Conservation (phyloP, 2,113 vertebrate genomes). For the Apteryx mantelli region DNA sequence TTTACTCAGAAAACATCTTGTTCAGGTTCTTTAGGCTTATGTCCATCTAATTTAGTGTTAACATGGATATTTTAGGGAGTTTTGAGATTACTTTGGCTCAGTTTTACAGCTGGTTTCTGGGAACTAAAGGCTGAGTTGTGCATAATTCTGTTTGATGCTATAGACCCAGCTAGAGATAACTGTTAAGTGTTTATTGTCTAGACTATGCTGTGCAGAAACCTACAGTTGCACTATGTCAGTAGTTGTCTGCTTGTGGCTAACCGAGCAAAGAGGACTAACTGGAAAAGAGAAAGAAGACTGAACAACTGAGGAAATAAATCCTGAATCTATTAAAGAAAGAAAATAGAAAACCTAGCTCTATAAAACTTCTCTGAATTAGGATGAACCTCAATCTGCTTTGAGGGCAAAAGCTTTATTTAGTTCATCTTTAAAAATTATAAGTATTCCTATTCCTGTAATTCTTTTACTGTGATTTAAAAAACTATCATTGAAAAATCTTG, state of each 20-base stretch:
- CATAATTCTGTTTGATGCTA: constrained; percentile 14
- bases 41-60: not conserved
- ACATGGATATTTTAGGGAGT: not conserved
- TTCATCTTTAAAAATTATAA: not conserved
- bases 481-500: not conserved
- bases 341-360: constrained; percentile 6
- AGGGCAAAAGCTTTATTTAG: not conserved
- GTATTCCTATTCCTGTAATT: not conserved
- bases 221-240: not conserved
- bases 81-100: not conserved
- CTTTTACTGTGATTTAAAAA: not conserved
- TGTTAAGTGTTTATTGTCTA: not conserved
- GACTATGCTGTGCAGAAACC: not conserved
- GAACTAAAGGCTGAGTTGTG: not conserved
- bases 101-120: constrained; percentile 22
- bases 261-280: not conserved
- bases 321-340: constrained; percentile 26
- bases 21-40: not conserved
- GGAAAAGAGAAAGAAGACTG: not conserved
- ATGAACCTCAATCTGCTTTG: not conserved
- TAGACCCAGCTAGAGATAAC: not conserved
- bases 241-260: constrained; percentile 1
- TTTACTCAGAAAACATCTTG: not conserved
- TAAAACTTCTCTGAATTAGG: not conserved
- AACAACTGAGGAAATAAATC: constrained; percentile 25